Percentiles rank a stretch among this genome's conserved stretches.
Evolutionary conservation across 1,140 invertebrate species (phyloP).

Genomic region (Brachionus angularis): DNA sequence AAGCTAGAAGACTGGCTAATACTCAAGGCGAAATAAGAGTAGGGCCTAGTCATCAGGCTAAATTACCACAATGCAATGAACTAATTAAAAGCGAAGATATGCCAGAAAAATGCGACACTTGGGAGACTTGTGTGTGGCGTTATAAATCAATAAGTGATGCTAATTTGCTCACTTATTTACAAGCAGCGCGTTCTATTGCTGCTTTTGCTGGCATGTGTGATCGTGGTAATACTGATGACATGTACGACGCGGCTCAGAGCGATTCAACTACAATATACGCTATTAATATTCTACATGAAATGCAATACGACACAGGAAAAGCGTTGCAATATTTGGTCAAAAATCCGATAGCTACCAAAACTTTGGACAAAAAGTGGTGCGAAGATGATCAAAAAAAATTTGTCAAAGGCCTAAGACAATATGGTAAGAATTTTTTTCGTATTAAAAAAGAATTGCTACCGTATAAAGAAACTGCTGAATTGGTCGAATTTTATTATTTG

Average conservation of each 20-base stretch:
- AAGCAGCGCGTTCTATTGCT: slow-evolving; percentile 73
- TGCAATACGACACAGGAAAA: slow-evolving; percentile 10
- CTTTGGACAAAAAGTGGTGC: slow-evolving; percentile 87
- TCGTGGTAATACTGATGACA: slow-evolving; percentile 64
- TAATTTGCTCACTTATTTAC: slow-evolving; percentile 92
- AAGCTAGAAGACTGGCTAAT: slow-evolving; percentile 67
- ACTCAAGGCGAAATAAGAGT: slow-evolving; percentile 90
- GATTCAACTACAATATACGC: slow-evolving; percentile 98
- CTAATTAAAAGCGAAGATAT: slow-evolving; percentile 65
- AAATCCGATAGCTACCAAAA: slow-evolving; percentile 86
- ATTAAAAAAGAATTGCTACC: slow-evolving; percentile 91
- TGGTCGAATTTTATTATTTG: slow-evolving; percentile 97
- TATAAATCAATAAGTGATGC: slow-evolving; percentile 77
- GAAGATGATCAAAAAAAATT: slow-evolving; percentile 96
- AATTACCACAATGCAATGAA: slow-evolving; percentile 72
- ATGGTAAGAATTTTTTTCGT: slow-evolving; percentile 98
- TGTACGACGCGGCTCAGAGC: slow-evolving; percentile 82
- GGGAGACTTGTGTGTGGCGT: slow-evolving; percentile 86
- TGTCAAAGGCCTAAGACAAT: slow-evolving; percentile 91
- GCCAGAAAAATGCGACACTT: slow-evolving; percentile 68
- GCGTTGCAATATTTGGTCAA: slow-evolving; percentile 47
- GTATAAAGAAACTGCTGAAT: slow-evolving; percentile 57
- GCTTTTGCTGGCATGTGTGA: slow-evolving; percentile 96
- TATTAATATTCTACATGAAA: slow-evolving; percentile 71
- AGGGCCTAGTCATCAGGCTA: slow-evolving; percentile 84